Conservation (phyloP, 53 echinoderm and acorn worm genomes). For the Henricia sp. region DNA sequence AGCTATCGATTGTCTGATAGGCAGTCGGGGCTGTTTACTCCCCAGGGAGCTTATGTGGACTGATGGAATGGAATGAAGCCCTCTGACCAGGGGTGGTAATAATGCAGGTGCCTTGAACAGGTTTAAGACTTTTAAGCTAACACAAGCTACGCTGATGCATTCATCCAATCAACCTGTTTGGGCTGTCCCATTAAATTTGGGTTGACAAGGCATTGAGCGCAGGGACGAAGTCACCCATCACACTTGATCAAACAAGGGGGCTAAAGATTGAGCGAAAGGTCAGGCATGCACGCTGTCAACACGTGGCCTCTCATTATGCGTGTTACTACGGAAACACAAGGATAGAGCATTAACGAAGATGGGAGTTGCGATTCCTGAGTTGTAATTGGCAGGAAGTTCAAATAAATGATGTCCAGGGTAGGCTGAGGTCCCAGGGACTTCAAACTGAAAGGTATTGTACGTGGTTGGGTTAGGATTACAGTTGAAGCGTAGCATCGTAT, state of each 20-base stretch:
- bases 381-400: slow-evolving; percentile 58
- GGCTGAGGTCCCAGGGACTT: not conserved
- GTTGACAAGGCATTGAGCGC: not conserved
- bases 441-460: slow-evolving; percentile 23
- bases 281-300: not conserved
- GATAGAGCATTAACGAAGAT: slow-evolving; percentile 40
- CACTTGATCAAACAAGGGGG: not conserved
- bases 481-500: not conserved
- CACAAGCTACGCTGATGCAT: no score
- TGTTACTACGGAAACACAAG: slow-evolving; percentile 37
- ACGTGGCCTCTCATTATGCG: not conserved
- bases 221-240: slow-evolving; percentile 12
- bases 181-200: not conserved
- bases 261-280: slow-evolving; percentile 11
- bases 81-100: no score
- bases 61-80: no score
- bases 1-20: no score
- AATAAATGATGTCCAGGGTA: slow-evolving; percentile 50
- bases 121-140: no score
- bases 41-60: no score
- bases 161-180: slow-evolving; percentile 21
- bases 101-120: no score
- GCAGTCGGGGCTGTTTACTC: no score
- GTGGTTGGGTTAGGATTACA: not conserved
- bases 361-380: slow-evolving; percentile 41